Base-by-base conservation (phyloP, 2,888 invertebrate genomes). In the Phengaris arion region DNA sequence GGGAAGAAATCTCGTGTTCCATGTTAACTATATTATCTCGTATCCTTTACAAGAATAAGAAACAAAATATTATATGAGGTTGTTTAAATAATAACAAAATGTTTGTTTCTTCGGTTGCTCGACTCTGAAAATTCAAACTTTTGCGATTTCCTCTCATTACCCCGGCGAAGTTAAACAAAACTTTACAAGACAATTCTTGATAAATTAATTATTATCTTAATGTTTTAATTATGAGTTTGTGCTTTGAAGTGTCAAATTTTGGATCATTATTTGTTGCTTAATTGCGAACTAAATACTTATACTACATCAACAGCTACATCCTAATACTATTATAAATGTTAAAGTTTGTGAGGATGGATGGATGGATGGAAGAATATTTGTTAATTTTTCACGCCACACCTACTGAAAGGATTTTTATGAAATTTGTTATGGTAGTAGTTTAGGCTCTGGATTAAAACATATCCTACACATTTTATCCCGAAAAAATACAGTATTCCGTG, bases 161-260 rank as follows among this genome's bases (percentile, higher is more conserved):
- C 35, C 22, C 64, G 12, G 35, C 12, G 35, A 64, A 64, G 64
- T 64, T 64, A 0, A 6, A 12, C 12, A 12, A 35, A 64, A 64
- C 6, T 64, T 64, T 64, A 6, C 35, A 45, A 64, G 35, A 64
- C 35, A 64, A 45, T 59, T 59, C 6, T 64, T 64, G 64, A 45
- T 64, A 64, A 64, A 64, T 64, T 64, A 64, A 64, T 64, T 64
- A 64, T 64, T 64, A 64, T 64, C 45, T 64, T 35, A 64, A 64
- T 45, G 35, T 45, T 64, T 64, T 64, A 64, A 64, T 64, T 64
- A 70, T 51, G 70, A 70, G 48, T 70, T 70, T 45, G 35, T 5
- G 7, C 64, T 64, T 64, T 12, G 64, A 64, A 8, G 59, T 59
- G 35, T 64, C 2, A 64, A 12, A 52, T 52, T 52, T 8, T 10